Evolutionary conservation across 2,888 invertebrate species (phyloP).

Genomic region (Dysmachus trigonus): DNA sequence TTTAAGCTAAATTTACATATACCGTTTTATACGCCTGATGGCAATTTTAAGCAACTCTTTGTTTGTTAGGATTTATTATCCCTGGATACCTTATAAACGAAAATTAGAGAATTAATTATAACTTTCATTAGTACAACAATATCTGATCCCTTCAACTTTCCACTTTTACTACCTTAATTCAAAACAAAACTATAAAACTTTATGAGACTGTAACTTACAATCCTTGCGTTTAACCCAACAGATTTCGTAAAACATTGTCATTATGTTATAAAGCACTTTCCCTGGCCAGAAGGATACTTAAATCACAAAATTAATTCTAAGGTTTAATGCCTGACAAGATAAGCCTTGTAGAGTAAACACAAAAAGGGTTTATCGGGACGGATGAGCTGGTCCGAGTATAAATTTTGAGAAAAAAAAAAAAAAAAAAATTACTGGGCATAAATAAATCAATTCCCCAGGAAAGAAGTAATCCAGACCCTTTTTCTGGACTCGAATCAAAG

Average conservation of each 20-base stretch:
- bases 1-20: no score
- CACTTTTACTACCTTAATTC: neutral
- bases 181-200: neutral
- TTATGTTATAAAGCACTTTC: neutral
- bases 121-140: neutral
- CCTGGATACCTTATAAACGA: neutral
- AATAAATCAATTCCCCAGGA: conserved; percentile 10
- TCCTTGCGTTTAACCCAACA: neutral
- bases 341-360: conserved; percentile 5
- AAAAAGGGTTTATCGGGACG: neutral
- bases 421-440: neutral
- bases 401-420: neutral
- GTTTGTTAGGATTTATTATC: neutral
- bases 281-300: neutral
- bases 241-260: neutral
- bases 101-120: neutral
- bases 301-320: conserved; percentile 11
- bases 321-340: conserved; percentile 19
- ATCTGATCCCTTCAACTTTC: neutral
- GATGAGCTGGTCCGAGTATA: neutral
- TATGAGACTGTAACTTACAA: neutral
- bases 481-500: neutral
- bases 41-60: neutral
- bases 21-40: neutral
- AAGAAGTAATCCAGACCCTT: neutral